phyloP scores from a whole-genome alignment of 2,888 invertebrate genomes.

The Cybosia mesomella region DNA sequence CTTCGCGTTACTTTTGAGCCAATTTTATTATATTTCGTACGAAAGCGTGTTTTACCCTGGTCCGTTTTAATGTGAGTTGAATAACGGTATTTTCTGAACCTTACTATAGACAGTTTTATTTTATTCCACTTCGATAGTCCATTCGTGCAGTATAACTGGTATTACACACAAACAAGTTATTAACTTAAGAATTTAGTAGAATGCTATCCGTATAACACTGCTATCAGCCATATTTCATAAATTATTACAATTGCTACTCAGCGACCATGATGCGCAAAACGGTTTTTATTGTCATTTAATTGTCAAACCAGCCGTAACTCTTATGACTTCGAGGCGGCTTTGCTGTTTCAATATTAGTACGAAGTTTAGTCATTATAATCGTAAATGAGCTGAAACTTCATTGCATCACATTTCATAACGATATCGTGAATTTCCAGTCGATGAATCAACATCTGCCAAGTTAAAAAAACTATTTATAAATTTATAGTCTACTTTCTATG shows the following conservation, averaged over 20 bases:
- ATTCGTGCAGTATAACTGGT: background rate
- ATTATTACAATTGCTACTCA: slow-evolving; percentile 33
- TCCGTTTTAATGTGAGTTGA: slow-evolving; percentile 45
- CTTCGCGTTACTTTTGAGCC: slow-evolving; percentile 19
- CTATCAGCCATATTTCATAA: slow-evolving; percentile 21
- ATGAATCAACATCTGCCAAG: background rate
- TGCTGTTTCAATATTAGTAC: slow-evolving; percentile 3
- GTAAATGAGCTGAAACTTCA: background rate
- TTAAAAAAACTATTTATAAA: background rate
- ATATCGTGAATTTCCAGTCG: background rate
- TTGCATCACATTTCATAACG: background rate
- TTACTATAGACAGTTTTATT: slow-evolving; percentile 37
- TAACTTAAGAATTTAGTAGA: background rate
- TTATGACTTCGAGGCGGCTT: slow-evolving; percentile 21
- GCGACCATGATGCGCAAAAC: slow-evolving; percentile 35
- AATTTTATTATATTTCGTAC: slow-evolving; percentile 23
- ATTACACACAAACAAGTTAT: slow-evolving; percentile 4
- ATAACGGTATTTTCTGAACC: slow-evolving; percentile 46
- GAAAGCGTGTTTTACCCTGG: slow-evolving; percentile 30
- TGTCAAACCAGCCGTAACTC: slow-evolving; percentile 22
- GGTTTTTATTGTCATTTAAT: slow-evolving; percentile 40
- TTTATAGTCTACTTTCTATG: background rate
- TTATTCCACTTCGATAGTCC: slow-evolving; percentile 25
- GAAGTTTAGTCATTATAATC: background rate
- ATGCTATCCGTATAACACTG: slow-evolving; percentile 1